Evolutionary conservation across 2,797 vertebrate genomes (phyloP), one percentile per base, ranked within the genome.

Genomic region (Chaetodon trifasciatus): DNA sequence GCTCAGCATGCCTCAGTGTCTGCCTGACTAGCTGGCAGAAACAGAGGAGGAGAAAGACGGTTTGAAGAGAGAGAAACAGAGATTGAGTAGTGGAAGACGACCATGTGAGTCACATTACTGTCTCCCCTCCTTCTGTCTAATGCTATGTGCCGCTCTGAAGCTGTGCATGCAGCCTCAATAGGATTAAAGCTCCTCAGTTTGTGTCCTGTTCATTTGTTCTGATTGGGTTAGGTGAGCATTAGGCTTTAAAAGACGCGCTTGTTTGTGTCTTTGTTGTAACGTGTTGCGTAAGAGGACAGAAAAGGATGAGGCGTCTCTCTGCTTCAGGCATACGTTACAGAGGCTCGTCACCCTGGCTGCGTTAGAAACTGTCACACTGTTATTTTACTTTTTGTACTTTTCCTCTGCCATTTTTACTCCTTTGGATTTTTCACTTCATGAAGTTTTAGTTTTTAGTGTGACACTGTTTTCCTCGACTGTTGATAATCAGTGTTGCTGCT

Each of bases 131-230:
- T 52, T 37, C 69, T 6, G 10, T 77, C 70, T 68, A 40, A 86
- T 81, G 72, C 63, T 21, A 53, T 63, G 15, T 63, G 46, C 16
- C 42, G 44, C 81, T 84, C 63, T 52, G 19, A 61, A 65, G 68
- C 70, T 49, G 35, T 40, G 61, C 57, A 24, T 13, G 13, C 24
- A 46, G 40, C 68, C 58, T 62, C 40, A 83, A 77, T 57, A 74
- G 82, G 76, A 84, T 85, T 83, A 84, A 61, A 70, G 39, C 47
- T 49, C 65, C 46, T 61, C 50, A 12, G 2, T 56, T 70, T 73
- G 17, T 44, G 9, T 82, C 76, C 40, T 24, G 37, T 66, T 81
- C 66, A 60, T 79, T 83, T 60, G 23, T n/a, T 77, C 53, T 77
- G 73, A 84, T 87, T 4, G 60, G 69, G 46, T 79, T 81, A 49